Base-by-base conservation (phyloP, 1,140 invertebrate genomes). In the Cydia splendana region DNA sequence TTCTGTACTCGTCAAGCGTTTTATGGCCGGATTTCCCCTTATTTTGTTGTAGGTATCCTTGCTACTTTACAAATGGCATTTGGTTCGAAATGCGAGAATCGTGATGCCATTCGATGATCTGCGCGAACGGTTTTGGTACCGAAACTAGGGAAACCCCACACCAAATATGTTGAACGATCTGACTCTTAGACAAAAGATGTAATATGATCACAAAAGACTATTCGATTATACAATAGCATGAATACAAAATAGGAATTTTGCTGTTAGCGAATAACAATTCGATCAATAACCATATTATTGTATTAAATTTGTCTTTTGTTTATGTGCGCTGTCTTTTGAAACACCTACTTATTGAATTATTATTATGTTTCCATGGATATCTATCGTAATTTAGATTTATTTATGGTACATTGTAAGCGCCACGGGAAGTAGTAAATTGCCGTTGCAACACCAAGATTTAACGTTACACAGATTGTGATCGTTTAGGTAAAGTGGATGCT, bases 81-180 rank as follows among this genome's bases (percentile, higher is more conserved):
- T 82, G 75, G 79, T 88, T 91, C 88, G 87, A 91, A 91, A 91
- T 90, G 90, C 85, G 48, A 69, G 85, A 85, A 84, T 93, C 91
- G 90, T 91, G 91, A 91, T 86, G 79, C 84, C 77, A 77, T 80
- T 79, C 82, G 85, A 85, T 84, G 82, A 79, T 80, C 84, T 81
- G 80, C 80, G 83, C 82, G 82, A 79, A 83, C 81, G 78, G 69
- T 87, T 90, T 89, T 84, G 84, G 85, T 78, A 82, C 80, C 80
- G 82, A 87, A 86, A 85, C 80, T 80, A 79, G 87, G 88, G 83
- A 90, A 89, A 87, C 77, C 88, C 87, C 77, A 87, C 53, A 74
- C 53, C 57, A 53, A 78, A 80, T 65, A 77, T 79, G 76, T 75
- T 53, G 65, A 38, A 69, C 65, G 30, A n/a, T 34, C 30, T 18